A percentile compares a stretch with the other conserved stretches of the same genome.
phyloP scores from a whole-genome alignment of 35 echinoderm and acorn worm species.

The Eucidaris tribuloides region DNA sequence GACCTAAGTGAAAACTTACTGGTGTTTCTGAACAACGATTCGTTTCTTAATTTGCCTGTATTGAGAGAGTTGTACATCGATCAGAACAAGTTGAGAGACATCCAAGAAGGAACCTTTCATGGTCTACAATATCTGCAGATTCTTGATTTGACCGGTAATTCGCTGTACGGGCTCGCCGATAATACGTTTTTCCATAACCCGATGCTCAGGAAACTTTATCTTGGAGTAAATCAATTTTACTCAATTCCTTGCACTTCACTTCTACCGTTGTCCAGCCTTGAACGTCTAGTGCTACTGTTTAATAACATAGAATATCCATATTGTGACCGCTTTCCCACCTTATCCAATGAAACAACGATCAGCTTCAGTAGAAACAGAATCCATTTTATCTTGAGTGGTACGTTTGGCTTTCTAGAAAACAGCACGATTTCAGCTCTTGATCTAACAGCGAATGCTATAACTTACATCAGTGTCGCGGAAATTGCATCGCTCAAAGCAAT shows the following conservation, averaged over 20 bases:
- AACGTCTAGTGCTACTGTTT: neutral
- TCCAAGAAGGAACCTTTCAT: neutral
- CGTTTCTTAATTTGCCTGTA: neutral
- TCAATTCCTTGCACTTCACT: neutral
- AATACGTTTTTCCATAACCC: neutral
- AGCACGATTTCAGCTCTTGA: neutral
- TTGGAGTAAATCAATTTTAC: neutral
- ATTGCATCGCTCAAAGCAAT: neutral
- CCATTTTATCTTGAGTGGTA: neutral
- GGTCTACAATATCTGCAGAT: neutral
- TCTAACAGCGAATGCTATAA: neutral
- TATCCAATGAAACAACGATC: neutral
- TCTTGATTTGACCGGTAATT: neutral
- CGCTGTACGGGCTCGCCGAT: neutral
- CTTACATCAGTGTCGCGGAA: neutral
- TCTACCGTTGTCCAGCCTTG: neutral
- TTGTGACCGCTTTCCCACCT: neutral
- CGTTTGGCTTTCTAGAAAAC: slow-evolving; percentile 1
- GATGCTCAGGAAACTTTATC: neutral
- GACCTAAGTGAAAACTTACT: neutral
- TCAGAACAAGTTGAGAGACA: neutral
- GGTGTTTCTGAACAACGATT: neutral
- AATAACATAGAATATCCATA: neutral
- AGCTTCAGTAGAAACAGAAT: slow-evolving; percentile 14
- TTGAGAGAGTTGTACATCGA: slow-evolving; percentile 4